phyloP scores from a whole-genome alignment of 2,113 vertebrate species.

The Prionailurus viverrinus region DNA sequence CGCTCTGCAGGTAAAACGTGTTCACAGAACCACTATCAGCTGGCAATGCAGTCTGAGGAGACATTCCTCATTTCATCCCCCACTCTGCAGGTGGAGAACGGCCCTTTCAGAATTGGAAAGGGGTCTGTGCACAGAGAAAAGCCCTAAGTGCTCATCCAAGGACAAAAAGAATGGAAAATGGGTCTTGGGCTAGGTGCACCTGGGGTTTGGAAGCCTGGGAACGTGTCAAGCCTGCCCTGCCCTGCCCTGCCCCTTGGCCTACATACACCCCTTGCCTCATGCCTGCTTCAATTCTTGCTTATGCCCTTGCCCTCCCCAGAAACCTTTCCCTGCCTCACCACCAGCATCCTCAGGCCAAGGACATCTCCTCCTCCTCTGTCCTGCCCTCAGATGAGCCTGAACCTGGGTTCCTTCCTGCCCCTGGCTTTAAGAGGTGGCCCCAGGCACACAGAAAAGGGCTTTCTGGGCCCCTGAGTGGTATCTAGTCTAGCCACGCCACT shows the following conservation, averaged over 20 bases:
- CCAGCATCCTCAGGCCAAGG: not conserved
- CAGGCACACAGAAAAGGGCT: not conserved
- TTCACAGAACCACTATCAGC: fast-evolving
- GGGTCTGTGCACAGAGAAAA: not conserved
- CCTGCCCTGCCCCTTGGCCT: fast-evolving
- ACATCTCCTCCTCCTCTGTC: not conserved
- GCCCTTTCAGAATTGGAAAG: not conserved
- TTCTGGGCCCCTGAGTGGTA: not conserved
- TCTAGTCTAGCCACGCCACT: not conserved
- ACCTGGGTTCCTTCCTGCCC: not conserved
- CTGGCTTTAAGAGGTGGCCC: not conserved
- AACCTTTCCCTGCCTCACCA: not conserved
- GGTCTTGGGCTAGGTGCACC: not conserved
- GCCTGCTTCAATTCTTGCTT: not conserved
- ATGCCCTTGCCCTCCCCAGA: not conserved
- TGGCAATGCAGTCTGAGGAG: not conserved
- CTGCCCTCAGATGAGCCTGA: not conserved
- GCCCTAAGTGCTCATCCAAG: not conserved
- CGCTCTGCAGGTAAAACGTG: too few species aligned
- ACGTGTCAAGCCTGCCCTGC: not conserved
- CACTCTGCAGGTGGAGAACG: not conserved
- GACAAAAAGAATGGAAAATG: not conserved
- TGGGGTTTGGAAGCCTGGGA: not conserved
- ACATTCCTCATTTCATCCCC: not conserved
- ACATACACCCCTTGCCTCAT: not conserved